Evolutionary conservation across 1,140 invertebrate species (phyloP).

Genomic region (Nasonia giraulti): DNA sequence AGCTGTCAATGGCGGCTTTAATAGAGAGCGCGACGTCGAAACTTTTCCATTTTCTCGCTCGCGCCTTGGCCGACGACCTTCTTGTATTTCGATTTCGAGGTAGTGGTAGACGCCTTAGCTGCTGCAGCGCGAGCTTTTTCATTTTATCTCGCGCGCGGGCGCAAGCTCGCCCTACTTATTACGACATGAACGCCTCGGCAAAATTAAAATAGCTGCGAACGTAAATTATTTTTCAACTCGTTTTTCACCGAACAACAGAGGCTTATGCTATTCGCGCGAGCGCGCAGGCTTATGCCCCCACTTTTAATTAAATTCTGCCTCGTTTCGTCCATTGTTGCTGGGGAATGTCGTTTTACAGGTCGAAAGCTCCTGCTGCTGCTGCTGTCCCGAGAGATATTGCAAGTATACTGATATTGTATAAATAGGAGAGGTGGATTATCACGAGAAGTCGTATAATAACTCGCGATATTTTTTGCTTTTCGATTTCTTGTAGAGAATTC

Average conservation of each 20-base stretch:
- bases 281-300: background rate
- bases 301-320: conserved; percentile 38
- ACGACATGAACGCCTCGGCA: conserved; percentile 21
- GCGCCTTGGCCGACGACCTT: background rate
- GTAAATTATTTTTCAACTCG: conserved; percentile 48
- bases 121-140: conserved; percentile 24
- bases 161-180: conserved; percentile 26
- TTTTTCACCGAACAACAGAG: conserved; percentile 37
- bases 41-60: conserved; percentile 46
- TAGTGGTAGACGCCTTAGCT: background rate
- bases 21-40: conserved; percentile 33
- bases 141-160: conserved; percentile 19
- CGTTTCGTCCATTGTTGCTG: background rate
- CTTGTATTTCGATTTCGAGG: conserved; percentile 36
- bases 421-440: background rate
- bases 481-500: too few relatives aligned
- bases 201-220: conserved; percentile 38
- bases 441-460: background rate
- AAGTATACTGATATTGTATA: background rate
- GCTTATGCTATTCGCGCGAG: background rate
- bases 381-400: background rate
- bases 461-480: too few relatives aligned
- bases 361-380: background rate
- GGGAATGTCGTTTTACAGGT: background rate
- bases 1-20: conserved; percentile 38